Base-by-base conservation (phyloP, 2,888 invertebrate genomes). In the Cynaeus angustus region DNA sequence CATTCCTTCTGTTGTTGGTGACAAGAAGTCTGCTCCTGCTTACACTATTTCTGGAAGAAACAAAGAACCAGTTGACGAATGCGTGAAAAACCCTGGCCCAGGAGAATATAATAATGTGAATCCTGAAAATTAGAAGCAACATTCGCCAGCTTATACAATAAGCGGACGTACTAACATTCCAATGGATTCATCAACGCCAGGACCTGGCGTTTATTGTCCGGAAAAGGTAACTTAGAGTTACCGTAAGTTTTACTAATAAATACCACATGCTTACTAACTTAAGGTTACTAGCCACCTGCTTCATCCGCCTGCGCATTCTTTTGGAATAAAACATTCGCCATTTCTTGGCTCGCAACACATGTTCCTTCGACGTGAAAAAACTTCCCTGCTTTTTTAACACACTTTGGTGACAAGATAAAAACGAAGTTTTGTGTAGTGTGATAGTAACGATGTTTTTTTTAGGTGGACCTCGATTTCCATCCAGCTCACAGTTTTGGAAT, bases 121-220 rank as follows among this genome's bases (percentile, higher is more conserved):
- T 77, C 90, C 91, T 53, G 88, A 90, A 71, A 85, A 84, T 52
- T 85, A 88, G 56, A 87, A 88, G 72, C 83, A 86, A 74, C 79
- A 81, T 68, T 88, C 94, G 21, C 97, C 97, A 0, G 90, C 94
- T 73, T 98, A 95, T 84, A 94, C 95, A 52, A 94, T 98, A 83
- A 93, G 95, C 56, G 91, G 92, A 53, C 89, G 96, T 70, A 93
- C 91, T 79, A 90, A 91, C 78, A 84, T 92, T 73, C 94, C 95
- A 0, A 89, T 90, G 5, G 94, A 96, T 84, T 91, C 92, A 73
- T 92, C 93, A 46, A 94, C 93, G 83, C 96, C 96, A 16, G 98
- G 97, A 74, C 98, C 98, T 67, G 97, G 97, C 78, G 94, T 95
- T 73, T 95, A 98, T 85, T 94, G 92, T 74, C 97, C 97, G 16